Evolutionary conservation across 1,140 invertebrate genomes (phyloP), one percentile per base, ranked within the genome.

Genomic region (Philotrypesis tridentata): DNA sequence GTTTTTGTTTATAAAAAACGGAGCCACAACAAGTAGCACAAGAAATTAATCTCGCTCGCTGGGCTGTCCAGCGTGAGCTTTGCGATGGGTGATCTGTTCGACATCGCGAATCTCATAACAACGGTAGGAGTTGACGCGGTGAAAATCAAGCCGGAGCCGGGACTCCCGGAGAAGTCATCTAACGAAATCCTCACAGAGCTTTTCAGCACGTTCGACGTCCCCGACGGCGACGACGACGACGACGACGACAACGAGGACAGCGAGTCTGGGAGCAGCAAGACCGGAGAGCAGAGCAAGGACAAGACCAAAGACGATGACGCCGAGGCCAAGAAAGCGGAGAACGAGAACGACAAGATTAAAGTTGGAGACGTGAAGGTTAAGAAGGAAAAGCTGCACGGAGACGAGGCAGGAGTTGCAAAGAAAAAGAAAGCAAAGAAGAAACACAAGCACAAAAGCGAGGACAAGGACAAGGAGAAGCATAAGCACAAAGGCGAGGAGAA

Each of bases 111-210:
- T 85, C 80, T 92, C 37, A 92, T 92, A 33, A 91, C 90, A 14
- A 87, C 84, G 2, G 91, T 91, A 1, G 90, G 91, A 12, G 90
- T 92, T 11, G 90, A 91, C 33, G 90, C 90, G 21, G 89, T 91
- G 4, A 92, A 92, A 80, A 92, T 92, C n/a, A 92, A 92, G 79
- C 84, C 87, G 23, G 91, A 92, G n/a, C 91, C 91, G 11, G 91
- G 91, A 25, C 55, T 92, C 11, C 91, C 91, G 0, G 89, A 92
- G 74, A 95, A 95, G 86, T 95, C 95, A 6, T 96, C 96, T 0
- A 95, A 94, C 88, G 95, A 97, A 88, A 96, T 97, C 86, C 91
- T 97, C 9, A 95, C 95, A 0, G 96, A 96, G 89, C 91, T 97
- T 0, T 97, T 97, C 85, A 93, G 94, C 73, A 95, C 94, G 6